A percentile compares a stretch with the other conserved stretches of the same genome.
These are phyloP conservation scores for Rhagoletis zephyria DNA, from an alignment of 1,140 invertebrate species.

Conservation along the genomic window DNA sequence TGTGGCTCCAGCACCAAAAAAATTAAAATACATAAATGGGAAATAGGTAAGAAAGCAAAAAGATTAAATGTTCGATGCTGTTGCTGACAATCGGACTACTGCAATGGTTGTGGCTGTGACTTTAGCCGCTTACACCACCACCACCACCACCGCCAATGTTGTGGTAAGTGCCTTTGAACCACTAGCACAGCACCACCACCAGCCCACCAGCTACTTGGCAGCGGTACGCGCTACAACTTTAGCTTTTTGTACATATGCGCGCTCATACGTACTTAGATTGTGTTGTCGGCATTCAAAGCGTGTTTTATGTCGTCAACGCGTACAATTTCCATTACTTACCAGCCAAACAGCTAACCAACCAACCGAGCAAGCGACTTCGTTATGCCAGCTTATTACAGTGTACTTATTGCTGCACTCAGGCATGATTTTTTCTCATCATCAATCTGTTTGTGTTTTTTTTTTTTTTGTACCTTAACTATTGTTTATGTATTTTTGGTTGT, in stretches of 20 bases:
- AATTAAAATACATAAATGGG: slow-evolving; percentile 7
- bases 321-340: not conserved
- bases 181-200: not conserved
- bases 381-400: slow-evolving; percentile 32
- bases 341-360: not conserved
- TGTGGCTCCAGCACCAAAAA: not conserved
- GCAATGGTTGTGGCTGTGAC: not conserved
- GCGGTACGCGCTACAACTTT: not conserved
- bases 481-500: slow-evolving; percentile 5
- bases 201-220: not conserved
- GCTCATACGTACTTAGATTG: not conserved
- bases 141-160: not conserved
- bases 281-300: not conserved
- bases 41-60: not conserved
- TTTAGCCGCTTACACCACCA: not conserved
- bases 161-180: slow-evolving; percentile 37
- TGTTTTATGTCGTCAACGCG: slow-evolving; percentile 4
- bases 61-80: slow-evolving; percentile 25
- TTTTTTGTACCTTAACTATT: slow-evolving; percentile 5
- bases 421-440: slow-evolving; percentile 43
- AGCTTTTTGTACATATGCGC: slow-evolving; percentile 5
- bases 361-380: slow-evolving; percentile 23
- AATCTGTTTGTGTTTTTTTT: not conserved
- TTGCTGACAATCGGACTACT: slow-evolving; percentile 32
- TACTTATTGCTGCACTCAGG: slow-evolving; percentile 43